Evolutionary conservation across 2,113 vertebrate species (phyloP).

Genomic region (Amphiprion ocellaris): DNA sequence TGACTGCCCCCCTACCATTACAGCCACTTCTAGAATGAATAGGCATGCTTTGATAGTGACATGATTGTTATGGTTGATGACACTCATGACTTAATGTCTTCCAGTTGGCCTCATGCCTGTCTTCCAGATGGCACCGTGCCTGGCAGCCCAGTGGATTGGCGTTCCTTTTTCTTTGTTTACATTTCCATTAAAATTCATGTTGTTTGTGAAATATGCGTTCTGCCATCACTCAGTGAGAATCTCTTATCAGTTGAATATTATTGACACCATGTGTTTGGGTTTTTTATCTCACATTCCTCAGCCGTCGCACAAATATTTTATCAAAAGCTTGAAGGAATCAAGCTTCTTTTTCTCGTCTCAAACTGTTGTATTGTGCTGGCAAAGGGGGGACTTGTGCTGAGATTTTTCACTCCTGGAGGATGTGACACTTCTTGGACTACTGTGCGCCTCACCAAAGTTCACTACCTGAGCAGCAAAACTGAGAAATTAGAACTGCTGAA

Average conservation of each 20-base stretch:
- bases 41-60: conserved; percentile 74
- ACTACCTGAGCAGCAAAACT: conserved; percentile 56
- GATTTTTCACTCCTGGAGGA: conserved; percentile 20
- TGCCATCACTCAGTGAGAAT: conserved; percentile 52
- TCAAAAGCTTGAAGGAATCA: conserved; percentile 46
- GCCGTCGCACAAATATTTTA: conserved; percentile 50
- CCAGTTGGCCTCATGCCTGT: conserved; percentile 82
- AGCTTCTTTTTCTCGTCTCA: conserved; percentile 22
- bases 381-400: conserved; percentile 8
- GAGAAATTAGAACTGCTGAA: conserved; percentile 70
- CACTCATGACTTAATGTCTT: conserved; percentile 82
- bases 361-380: conserved; percentile 20
- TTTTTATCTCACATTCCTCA: conserved; percentile 51
- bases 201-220: conserved; percentile 50
- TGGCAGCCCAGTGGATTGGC: conserved; percentile 67
- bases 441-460: conserved; percentile 33
- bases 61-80: conserved; percentile 83
- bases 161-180: conserved; percentile 71
- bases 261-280: conserved; percentile 49
- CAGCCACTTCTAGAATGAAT: conserved; percentile 65
- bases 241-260: conserved; percentile 50
- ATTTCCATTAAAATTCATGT: conserved; percentile 70
- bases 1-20: conserved; percentile 49
- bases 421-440: conserved; percentile 21
- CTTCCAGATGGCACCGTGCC: conserved; percentile 81